These are phyloP conservation scores for Morone saxatilis DNA, from an alignment of 2,113 vertebrate genomes.

Conservation along the genomic window DNA sequence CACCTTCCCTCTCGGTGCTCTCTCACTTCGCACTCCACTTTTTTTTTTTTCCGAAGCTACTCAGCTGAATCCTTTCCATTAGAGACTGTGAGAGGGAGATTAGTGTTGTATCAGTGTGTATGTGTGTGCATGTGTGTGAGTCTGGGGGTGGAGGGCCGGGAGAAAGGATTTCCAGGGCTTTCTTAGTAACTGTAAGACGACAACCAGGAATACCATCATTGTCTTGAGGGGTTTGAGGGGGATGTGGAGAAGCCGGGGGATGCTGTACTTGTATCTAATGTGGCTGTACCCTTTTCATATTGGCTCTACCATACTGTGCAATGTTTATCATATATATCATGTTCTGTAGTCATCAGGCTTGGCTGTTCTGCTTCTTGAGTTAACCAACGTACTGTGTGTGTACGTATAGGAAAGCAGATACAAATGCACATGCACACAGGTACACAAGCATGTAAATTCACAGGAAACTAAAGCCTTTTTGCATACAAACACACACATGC, in stretches of 20 bases:
- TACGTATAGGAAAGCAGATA: background rate
- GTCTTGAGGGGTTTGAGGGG: slow-evolving; percentile 62
- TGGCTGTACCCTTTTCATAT: slow-evolving; percentile 24
- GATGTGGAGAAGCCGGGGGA: slow-evolving; percentile 17
- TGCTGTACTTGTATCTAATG: slow-evolving; percentile 45
- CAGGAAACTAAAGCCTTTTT: slow-evolving; percentile 24
- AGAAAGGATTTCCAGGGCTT: slow-evolving; percentile 74
- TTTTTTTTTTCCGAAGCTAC: slow-evolving; percentile 62
- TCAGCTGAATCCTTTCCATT: slow-evolving; percentile 82
- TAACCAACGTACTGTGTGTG: background rate
- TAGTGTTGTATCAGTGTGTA: slow-evolving; percentile 73
- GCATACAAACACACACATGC: background rate
- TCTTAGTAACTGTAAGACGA: slow-evolving; percentile 70
- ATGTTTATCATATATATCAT: slow-evolving; percentile 7
- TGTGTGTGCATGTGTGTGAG: slow-evolving; percentile 36
- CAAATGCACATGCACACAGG: background rate
- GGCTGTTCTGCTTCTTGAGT: slow-evolving; percentile 16
- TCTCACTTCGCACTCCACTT: slow-evolving; percentile 48
- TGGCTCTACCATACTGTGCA: slow-evolving; percentile 1
- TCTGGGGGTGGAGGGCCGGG: slow-evolving; percentile 60
- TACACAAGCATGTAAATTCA: slow-evolving; percentile 31
- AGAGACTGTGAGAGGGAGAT: slow-evolving; percentile 80
- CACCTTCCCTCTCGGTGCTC: slow-evolving; percentile 41
- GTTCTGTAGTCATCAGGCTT: slow-evolving; percentile 9
- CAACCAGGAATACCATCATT: slow-evolving; percentile 74